phyloP scores from a whole-genome alignment of 64 coral and sea anemone genomes.

The Catalaphyllia jardinei region DNA sequence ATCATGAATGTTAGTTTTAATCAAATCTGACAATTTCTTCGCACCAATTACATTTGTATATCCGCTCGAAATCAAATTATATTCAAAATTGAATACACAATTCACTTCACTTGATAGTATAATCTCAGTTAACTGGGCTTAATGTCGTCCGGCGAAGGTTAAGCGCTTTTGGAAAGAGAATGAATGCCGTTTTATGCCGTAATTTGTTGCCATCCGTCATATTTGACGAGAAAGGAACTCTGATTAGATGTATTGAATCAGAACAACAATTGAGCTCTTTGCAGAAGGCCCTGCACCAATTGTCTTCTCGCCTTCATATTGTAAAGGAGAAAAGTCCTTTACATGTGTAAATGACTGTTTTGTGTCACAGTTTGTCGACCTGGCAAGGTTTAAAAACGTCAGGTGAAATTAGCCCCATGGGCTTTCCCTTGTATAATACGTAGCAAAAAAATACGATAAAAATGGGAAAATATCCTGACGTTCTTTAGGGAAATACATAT shows the following conservation, averaged over 20 bases:
- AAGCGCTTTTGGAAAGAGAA: not conserved
- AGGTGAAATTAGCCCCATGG: not conserved
- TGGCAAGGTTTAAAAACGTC: not conserved
- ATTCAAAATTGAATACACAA: slow-evolving; percentile 1
- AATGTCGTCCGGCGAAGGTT: no score
- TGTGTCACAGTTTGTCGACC: not conserved
- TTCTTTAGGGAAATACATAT: not conserved
- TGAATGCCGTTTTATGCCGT: not conserved
- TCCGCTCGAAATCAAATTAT: slow-evolving; percentile 7
- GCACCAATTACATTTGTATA: not conserved
- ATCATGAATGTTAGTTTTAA: not conserved
- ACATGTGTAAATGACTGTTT: not conserved
- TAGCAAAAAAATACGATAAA: not conserved
- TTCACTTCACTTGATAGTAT: no score
- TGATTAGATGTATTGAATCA: not conserved
- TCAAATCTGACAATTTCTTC: not conserved
- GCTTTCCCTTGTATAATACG: not conserved
- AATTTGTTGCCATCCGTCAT: not conserved
- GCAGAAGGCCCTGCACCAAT: not conserved
- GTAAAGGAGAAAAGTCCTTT: not conserved
- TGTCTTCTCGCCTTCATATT: not conserved
- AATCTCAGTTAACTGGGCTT: no score
- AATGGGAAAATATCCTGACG: not conserved
- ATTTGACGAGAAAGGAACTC: not conserved
- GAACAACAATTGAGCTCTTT: not conserved